Evolutionary conservation across 2,113 vertebrate species (phyloP).

Genomic region (Lontra canadensis): DNA sequence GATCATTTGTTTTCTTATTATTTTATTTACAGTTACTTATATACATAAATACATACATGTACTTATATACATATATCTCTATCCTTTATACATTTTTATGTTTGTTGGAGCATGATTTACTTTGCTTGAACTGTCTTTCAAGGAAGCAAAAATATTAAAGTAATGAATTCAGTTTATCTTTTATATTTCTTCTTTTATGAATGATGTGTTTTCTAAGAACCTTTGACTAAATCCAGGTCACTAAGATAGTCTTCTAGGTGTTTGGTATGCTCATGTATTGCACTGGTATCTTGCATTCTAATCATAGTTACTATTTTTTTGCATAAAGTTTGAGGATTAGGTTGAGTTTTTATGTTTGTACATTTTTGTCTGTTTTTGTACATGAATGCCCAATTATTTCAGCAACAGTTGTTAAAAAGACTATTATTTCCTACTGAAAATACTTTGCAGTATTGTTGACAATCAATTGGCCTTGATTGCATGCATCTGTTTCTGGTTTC

Average conservation of each 20-base stretch:
- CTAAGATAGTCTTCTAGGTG: background rate
- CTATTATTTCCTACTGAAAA: background rate
- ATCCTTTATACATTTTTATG: background rate
- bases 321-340: background rate
- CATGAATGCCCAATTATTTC: background rate
- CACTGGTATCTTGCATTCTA: background rate
- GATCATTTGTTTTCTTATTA: background rate
- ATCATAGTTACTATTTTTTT: background rate
- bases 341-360: background rate
- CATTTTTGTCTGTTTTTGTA: background rate
- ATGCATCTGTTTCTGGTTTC: background rate
- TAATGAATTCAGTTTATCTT: background rate
- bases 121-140: background rate
- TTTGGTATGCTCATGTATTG: background rate
- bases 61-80: background rate
- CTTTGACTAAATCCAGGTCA: background rate
- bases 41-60: background rate
- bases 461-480: background rate
- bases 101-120: background rate
- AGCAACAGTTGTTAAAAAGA: background rate
- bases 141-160: background rate
- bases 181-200: background rate
- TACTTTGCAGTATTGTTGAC: background rate
- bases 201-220: background rate
- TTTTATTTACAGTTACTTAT: background rate